phyloP scores from a whole-genome alignment of 2,797 vertebrate genomes.

The Tolypeutes matacus region DNA sequence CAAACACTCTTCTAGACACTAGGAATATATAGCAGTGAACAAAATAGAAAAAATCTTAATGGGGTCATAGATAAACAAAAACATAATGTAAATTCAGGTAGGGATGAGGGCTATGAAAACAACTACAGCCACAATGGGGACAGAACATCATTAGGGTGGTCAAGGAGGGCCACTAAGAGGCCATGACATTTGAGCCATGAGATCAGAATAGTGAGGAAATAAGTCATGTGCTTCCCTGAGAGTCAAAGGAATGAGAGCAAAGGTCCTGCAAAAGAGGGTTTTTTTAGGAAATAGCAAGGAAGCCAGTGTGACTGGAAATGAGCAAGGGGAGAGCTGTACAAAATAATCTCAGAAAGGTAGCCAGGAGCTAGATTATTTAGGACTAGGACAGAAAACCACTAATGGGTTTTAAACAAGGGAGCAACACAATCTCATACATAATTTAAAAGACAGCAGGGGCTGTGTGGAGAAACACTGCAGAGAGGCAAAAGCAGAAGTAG shows the following conservation, averaged over 20 bases:
- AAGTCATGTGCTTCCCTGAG: neutral
- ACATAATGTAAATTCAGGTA: neutral
- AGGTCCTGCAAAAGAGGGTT: neutral
- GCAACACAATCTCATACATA: neutral
- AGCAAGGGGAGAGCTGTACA: neutral
- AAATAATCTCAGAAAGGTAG: neutral
- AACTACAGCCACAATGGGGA: neutral
- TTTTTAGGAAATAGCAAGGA: neutral
- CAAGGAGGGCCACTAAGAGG: neutral
- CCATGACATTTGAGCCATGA: neutral
- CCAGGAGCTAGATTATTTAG: neutral
- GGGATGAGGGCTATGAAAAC: neutral
- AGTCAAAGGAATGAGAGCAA: neutral
- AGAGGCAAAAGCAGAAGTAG: neutral
- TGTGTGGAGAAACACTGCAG: neutral
- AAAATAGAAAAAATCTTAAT: neutral
- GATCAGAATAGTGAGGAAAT: neutral
- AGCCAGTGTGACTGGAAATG: neutral
- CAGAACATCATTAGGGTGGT: neutral
- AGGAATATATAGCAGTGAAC: neutral
- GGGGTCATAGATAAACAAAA: neutral
- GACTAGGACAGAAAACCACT: neutral
- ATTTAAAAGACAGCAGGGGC: neutral
- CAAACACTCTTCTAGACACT: neutral
- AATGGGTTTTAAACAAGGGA: neutral